Conservation (phyloP, 2,113 vertebrate species). For the Ellobius talpinus region DNA sequence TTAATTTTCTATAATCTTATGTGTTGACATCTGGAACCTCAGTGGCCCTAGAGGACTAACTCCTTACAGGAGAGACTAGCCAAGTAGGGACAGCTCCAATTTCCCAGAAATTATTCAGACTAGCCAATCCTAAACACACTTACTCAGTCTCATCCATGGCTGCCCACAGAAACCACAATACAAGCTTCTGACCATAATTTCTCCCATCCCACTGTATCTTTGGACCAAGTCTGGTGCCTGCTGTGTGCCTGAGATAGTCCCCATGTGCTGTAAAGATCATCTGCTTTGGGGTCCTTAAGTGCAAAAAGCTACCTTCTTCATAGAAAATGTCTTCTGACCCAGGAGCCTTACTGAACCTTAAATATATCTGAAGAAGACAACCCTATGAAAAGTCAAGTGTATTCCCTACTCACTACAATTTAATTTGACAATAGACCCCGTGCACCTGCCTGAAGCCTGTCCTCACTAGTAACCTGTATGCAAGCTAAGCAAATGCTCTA, state of each 20-base stretch:
- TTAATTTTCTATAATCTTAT: slow-evolving; percentile 8
- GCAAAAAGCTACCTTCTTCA: background rate
- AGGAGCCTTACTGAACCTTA: background rate
- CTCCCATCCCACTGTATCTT: background rate
- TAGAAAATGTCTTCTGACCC: background rate
- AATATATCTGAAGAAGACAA: background rate
- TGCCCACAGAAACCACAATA: background rate
- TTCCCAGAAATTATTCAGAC: background rate
- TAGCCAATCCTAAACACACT: background rate
- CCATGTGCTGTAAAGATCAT: rapidly evolving
- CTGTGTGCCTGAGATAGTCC: background rate
- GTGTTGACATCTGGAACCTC: background rate
- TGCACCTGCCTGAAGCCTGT: background rate
- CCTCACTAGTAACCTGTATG: background rate
- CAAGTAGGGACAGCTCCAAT: background rate
- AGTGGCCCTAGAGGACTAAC: background rate
- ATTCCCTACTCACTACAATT: background rate
- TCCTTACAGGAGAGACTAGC: background rate
- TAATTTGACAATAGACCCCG: background rate
- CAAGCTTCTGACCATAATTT: background rate
- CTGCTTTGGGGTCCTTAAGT: background rate
- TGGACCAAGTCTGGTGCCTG: background rate
- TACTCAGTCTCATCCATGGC: background rate
- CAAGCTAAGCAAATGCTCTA: background rate
- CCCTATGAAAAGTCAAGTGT: background rate